Evolutionary conservation across 64 coral and sea anemone genomes (phyloP).

Genomic region (Actinia tenebrosa): DNA sequence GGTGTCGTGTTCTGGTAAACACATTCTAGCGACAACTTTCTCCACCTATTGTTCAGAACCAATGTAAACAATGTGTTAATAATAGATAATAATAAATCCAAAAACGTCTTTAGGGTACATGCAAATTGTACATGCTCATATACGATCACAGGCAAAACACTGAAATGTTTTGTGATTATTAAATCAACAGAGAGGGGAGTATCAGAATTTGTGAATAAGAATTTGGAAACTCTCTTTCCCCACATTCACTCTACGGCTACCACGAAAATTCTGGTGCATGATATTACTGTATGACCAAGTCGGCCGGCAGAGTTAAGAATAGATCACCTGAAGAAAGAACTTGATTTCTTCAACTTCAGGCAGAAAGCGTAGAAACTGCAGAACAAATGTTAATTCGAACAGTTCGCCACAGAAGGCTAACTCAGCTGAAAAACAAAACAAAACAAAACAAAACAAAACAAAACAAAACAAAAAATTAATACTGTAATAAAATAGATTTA

Average conservation of each 20-base stretch:
- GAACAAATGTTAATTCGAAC: conserved; percentile 86
- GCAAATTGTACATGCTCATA: no score
- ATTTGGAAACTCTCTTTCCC: no score
- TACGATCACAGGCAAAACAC: no score
- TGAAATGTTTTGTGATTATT: no score
- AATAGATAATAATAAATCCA: no score
- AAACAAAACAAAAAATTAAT: conserved; percentile 7
- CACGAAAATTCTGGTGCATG: neutral
- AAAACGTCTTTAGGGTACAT: no score
- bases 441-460: conserved; percentile 18
- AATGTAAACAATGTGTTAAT: neutral
- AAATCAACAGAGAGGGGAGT: neutral
- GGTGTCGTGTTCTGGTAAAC: conserved; percentile 90
- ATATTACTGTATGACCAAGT: neutral
- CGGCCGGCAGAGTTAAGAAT: neutral
- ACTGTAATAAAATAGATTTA: no score
- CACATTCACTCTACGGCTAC: no score
- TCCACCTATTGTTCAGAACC: conserved; percentile 50
- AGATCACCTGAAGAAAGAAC: conserved; percentile 83
- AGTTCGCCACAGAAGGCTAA: conserved; percentile 93
- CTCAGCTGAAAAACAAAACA: conserved; percentile 56
- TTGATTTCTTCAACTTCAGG: conserved; percentile 99
- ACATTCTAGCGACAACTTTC: conserved; percentile 83
- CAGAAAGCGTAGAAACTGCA: conserved; percentile 77
- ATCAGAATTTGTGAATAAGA: no score